Conservation (phyloP, 2,888 invertebrate genomes). For the Spodoptera littoralis region DNA sequence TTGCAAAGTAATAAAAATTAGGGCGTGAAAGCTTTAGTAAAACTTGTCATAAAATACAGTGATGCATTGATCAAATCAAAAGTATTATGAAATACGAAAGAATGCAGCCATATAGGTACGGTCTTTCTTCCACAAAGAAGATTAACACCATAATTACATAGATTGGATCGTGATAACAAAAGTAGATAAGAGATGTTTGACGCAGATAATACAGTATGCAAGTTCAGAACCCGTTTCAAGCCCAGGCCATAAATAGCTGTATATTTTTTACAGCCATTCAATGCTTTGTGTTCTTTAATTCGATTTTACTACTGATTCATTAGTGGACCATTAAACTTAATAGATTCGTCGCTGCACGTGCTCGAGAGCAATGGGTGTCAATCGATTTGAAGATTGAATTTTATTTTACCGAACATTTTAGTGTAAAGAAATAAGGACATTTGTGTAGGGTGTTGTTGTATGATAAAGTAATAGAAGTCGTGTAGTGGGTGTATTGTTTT, state of each 20-base stretch:
- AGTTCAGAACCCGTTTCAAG: slow-evolving; percentile 43
- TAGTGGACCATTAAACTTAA: slow-evolving; percentile 37
- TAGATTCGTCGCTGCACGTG: slow-evolving; percentile 27
- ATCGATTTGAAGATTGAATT: slow-evolving; percentile 4
- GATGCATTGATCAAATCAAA: background rate
- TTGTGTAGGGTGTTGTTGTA: no score
- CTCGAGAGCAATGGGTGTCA: slow-evolving; percentile 3
- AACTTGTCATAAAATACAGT: no score
- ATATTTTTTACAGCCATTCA: slow-evolving; percentile 37
- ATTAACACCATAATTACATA: slow-evolving; percentile 43
- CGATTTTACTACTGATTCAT: slow-evolving; percentile 31
- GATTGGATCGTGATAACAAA: slow-evolving; percentile 28
- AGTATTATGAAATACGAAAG: slow-evolving; percentile 5
- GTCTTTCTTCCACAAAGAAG: slow-evolving; percentile 25
- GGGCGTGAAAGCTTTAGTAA: no score
- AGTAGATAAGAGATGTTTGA: slow-evolving; percentile 52
- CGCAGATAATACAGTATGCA: slow-evolving; percentile 38
- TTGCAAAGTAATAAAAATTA: no score
- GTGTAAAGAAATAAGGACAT: background rate
- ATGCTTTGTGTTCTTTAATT: slow-evolving; percentile 32
- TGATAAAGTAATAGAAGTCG: no score
- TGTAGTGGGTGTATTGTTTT: no score
- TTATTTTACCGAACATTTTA: no score
- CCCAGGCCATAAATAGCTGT: slow-evolving; percentile 40
- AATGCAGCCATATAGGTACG: slow-evolving; percentile 32